Percentiles rank a stretch among this genome's conserved stretches.
These are phyloP conservation scores for Dipodomys spectabilis DNA, from an alignment of 2,113 vertebrate genomes.

Conservation along the genomic window DNA sequence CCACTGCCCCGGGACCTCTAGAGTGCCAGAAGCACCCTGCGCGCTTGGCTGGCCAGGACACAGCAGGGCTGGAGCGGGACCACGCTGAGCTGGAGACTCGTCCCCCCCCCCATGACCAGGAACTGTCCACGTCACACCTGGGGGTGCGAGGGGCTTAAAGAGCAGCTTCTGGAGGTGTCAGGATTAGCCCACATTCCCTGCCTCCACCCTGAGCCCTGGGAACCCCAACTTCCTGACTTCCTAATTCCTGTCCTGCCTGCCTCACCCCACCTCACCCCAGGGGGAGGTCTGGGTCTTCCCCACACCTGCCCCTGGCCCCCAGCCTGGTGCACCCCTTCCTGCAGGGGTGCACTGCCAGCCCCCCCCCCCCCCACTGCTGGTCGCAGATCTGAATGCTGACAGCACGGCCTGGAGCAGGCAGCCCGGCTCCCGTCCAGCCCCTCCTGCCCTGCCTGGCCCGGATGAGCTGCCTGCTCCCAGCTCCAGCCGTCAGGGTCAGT, in stretches of 20 bases:
- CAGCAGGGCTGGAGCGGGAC: no score
- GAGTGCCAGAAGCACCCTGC: no score
- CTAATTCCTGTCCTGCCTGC: not conserved
- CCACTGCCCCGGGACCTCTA: no score
- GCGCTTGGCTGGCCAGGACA: no score
- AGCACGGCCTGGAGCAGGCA: no score
- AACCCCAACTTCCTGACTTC: constrained; percentile 14
- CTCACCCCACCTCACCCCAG: not conserved
- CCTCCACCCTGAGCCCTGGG: not conserved
- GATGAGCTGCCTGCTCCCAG: not conserved
- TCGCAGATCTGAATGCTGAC: no score
- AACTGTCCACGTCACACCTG: not conserved
- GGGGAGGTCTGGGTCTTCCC: not conserved
- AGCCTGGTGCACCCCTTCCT: not conserved
- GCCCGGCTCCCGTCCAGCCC: no score
- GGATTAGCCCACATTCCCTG: accelerated
- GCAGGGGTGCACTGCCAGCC: not conserved
- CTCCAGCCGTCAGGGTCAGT: not conserved
- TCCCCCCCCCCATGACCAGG: no score
- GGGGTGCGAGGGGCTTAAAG: not conserved
- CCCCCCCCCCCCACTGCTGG: not conserved
- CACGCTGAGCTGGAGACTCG: no score
- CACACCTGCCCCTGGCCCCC: not conserved
- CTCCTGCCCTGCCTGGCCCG: no score
- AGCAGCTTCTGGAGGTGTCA: not conserved